Percentiles rank a stretch among this genome's conserved stretches.
phyloP scores from a whole-genome alignment of 2,113 vertebrate species.

The Proteles cristata region DNA sequence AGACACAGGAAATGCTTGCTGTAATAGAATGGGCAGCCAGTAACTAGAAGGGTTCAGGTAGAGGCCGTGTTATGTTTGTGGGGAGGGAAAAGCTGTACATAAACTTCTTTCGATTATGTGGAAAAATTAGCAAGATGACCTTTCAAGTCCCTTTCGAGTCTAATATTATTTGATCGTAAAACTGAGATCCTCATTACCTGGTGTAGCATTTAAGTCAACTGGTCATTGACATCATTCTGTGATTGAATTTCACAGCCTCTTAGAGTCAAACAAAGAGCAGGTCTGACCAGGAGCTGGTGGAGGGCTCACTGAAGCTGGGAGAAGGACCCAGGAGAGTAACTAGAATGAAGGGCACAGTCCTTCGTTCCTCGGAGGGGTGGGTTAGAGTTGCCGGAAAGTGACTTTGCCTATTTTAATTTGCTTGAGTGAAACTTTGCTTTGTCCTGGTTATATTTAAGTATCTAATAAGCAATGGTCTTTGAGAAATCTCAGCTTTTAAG shows the following conservation, averaged over 20 bases:
- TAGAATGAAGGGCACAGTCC: neutral
- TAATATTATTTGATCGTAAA: constrained; percentile 20
- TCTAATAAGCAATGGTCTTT: neutral
- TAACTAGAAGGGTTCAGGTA: neutral
- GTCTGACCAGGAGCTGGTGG: neutral
- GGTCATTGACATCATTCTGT: neutral
- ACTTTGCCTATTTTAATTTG: neutral
- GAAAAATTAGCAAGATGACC: neutral
- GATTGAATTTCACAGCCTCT: neutral
- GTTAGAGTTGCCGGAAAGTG: neutral
- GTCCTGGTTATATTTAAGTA: neutral
- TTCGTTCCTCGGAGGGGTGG: neutral
- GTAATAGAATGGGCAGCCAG: neutral
- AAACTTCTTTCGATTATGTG: neutral
- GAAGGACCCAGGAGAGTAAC: neutral
- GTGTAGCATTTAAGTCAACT: neutral
- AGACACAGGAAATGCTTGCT: neutral
- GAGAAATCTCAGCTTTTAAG: neutral
- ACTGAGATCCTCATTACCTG: neutral
- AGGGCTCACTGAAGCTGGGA: neutral
- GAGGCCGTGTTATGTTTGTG: neutral
- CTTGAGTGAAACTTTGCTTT: neutral
- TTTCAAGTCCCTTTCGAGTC: neutral
- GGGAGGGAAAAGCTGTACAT: neutral
- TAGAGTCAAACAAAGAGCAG: neutral